These are phyloP conservation scores for Lysandra coridon DNA, from an alignment of 2,888 invertebrate genomes.

Conservation along the genomic window DNA sequence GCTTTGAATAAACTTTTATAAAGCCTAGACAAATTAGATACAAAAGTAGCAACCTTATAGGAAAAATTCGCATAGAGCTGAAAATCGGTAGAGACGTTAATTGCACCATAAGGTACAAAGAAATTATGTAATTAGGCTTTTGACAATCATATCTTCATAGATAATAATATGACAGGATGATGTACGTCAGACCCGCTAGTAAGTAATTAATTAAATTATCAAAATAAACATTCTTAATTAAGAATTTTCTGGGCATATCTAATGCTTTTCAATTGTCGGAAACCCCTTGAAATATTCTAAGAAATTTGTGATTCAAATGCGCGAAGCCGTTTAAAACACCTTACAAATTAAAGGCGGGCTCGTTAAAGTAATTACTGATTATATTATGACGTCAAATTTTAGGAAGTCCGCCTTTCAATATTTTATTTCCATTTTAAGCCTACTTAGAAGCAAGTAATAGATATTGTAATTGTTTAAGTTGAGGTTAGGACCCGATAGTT, in stretches of 20 bases:
- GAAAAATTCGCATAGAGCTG: no score
- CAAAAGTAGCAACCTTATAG: no score
- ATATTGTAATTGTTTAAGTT: not conserved
- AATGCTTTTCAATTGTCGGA: constrained; percentile 75
- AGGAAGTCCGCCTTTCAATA: constrained; percentile 39
- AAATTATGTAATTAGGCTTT: no score
- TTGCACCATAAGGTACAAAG: no score
- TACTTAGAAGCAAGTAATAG: not conserved
- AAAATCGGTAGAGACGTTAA: no score
- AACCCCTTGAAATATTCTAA: constrained; percentile 78
- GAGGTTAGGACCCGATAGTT: not conserved
- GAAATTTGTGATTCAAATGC: constrained; percentile 81
- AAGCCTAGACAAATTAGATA: no score
- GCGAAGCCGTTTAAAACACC: constrained; percentile 80
- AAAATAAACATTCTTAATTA: constrained; percentile 67
- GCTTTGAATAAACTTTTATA: constrained; percentile 22
- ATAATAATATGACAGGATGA: no score
- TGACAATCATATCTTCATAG: no score
- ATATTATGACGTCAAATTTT: constrained; percentile 71
- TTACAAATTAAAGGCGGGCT: constrained; percentile 80
- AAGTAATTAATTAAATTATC: constrained; percentile 47
- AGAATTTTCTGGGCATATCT: constrained; percentile 76
- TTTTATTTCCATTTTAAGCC: constrained; percentile 32
- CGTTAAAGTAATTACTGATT: constrained; percentile 79
- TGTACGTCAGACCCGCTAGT: not conserved